Percentiles rank a stretch among this genome's conserved stretches.
phyloP scores from a whole-genome alignment of 1,140 invertebrate species.

The Tetramorium simillimum region DNA sequence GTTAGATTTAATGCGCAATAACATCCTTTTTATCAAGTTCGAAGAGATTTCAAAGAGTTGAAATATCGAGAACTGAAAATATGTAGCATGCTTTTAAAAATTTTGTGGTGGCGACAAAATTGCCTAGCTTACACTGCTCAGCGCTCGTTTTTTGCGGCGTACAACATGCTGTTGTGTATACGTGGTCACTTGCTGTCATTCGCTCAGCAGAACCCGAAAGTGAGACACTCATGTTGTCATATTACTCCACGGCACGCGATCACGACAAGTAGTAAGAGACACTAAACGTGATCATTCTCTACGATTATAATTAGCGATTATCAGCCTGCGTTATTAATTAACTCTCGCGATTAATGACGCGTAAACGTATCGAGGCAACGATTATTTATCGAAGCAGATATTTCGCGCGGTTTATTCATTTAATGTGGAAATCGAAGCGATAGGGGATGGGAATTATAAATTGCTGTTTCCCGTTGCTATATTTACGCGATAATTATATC shows the following conservation, averaged over 20 bases:
- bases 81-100: neutral
- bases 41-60: neutral
- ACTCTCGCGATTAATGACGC: constrained; percentile 26
- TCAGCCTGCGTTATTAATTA: constrained; percentile 18
- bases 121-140: neutral
- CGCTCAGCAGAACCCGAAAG: neutral
- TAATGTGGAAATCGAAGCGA: constrained; percentile 1
- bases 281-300: neutral
- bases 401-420: constrained; percentile 19
- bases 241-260: neutral
- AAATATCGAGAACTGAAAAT: neutral
- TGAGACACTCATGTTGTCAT: neutral
- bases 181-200: constrained; percentile 1
- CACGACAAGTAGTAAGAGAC: neutral
- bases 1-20: neutral
- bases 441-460: constrained; percentile 16
- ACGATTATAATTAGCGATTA: constrained; percentile 26
- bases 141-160: neutral
- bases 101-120: neutral
- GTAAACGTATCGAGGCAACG: constrained; percentile 26
- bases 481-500: constrained; percentile 18
- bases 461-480: neutral
- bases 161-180: neutral
- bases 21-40: neutral
- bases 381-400: constrained; percentile 32